Evolutionary conservation across 2,113 vertebrate genomes (phyloP).

Genomic region (Psettodes erumei): DNA sequence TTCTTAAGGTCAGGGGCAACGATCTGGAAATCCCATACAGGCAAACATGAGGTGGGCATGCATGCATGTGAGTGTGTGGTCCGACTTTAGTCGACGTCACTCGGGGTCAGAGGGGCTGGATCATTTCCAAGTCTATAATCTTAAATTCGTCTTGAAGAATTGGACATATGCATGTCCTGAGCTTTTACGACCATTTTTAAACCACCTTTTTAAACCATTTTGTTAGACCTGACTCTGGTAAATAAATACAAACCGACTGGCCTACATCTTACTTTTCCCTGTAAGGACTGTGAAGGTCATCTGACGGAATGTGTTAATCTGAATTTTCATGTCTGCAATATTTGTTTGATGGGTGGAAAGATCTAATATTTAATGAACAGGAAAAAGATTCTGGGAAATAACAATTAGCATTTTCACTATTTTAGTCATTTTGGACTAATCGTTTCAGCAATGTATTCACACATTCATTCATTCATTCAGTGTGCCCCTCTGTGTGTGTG

Average conservation of each 20-base stretch:
- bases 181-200: too few relatives aligned
- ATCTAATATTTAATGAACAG: not conserved
- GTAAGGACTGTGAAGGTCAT: too few relatives aligned
- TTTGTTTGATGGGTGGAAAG: not conserved
- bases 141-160: not conserved
- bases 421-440: too few relatives aligned
- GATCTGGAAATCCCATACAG: slow-evolving; percentile 72
- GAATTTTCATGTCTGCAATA: not conserved
- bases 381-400: not conserved
- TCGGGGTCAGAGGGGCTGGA: slow-evolving; percentile 7
- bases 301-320: too few relatives aligned
- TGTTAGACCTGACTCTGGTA: not conserved
- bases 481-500: not conserved
- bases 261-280: not conserved
- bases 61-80: slow-evolving; percentile 6
- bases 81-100: not conserved
- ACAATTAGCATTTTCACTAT: too few relatives aligned
- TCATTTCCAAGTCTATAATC: slow-evolving; percentile 5
- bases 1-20: slow-evolving; percentile 68
- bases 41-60: slow-evolving; percentile 50
- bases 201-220: too few relatives aligned
- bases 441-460: not conserved
- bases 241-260: not conserved
- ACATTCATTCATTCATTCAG: not conserved
- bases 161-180: not conserved